Conservation (phyloP, 2,797 vertebrate genomes). For the Capromys pilorides region DNA sequence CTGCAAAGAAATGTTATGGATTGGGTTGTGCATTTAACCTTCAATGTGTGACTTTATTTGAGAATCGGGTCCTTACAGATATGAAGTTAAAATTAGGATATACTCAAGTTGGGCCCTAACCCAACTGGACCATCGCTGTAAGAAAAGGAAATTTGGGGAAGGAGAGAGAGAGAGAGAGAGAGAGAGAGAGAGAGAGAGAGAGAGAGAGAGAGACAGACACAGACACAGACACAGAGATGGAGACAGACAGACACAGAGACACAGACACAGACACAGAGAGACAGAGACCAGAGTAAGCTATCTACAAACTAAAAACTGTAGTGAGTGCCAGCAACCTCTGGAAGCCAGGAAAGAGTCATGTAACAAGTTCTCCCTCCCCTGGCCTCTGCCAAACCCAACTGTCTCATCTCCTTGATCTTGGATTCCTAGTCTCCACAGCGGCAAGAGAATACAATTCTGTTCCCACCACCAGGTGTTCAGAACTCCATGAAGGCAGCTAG, state of each 20-base stretch:
- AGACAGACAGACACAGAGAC: too few species aligned
- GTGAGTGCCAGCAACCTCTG: not conserved
- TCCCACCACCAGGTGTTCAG: not conserved
- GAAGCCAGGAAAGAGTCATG: not conserved
- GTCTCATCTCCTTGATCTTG: not conserved
- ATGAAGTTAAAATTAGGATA: not conserved
- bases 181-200: not conserved
- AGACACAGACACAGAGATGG: not conserved
- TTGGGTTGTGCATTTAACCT: not conserved
- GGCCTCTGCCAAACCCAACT: not conserved
- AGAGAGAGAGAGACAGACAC: not conserved
- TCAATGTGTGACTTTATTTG: not conserved
- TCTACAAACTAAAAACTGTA: not conserved
- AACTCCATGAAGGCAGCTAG: not conserved
- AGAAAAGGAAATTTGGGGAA: not conserved
- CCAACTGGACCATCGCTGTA: not conserved
- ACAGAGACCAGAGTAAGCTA: not conserved
- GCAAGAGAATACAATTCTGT: not conserved
- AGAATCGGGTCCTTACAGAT: not conserved
- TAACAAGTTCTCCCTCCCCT: not conserved
- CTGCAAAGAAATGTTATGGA: not conserved
- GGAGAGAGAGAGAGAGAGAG: not conserved
- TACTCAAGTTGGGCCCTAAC: not conserved
- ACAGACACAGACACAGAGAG: not conserved
- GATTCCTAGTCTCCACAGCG: not conserved